Evolutionary conservation across 1,140 invertebrate species (phyloP).

Genomic region (Hestina assimilis): DNA sequence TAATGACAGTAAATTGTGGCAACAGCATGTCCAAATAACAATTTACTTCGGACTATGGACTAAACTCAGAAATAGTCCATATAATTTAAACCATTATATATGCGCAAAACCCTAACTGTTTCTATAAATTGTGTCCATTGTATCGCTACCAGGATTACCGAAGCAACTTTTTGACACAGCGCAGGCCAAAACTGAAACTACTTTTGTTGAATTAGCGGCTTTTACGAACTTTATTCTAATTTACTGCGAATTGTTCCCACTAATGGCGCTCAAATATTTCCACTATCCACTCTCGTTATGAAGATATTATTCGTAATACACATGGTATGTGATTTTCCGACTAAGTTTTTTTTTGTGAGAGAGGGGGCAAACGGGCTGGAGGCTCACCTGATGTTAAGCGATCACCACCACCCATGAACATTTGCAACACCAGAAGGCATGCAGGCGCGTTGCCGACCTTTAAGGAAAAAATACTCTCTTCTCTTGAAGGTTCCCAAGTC

Average conservation of each 20-base stretch:
- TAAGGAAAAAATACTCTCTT: too few species aligned
- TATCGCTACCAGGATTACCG: constrained; percentile 1
- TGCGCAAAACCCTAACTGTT: not conserved
- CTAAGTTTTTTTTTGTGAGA: too few species aligned
- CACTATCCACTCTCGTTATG: not conserved
- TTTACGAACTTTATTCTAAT: constrained; percentile 20
- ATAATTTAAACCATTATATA: not conserved
- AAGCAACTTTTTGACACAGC: constrained; percentile 21
- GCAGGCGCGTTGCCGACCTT: too few species aligned
- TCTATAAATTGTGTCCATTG: constrained; percentile 1
- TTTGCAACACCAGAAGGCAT: too few species aligned
- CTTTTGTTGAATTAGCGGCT: constrained; percentile 27
- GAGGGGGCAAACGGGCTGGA: too few species aligned
- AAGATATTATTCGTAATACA: not conserved
- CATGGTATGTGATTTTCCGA: too few species aligned
- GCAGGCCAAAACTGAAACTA: constrained; percentile 17
- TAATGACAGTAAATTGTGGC: too few species aligned
- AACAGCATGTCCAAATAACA: too few species aligned
- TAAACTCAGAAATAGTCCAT: not conserved
- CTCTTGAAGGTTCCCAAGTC: too few species aligned
- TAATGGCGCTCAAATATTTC: constrained; percentile 23
- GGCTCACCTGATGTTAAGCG: too few species aligned
- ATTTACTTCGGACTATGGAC: too few species aligned
- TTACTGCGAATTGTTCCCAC: constrained; percentile 16
- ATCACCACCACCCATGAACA: too few species aligned